Evolutionary conservation across 2,888 invertebrate genomes (phyloP).

Genomic region (Mythimna vitellina): DNA sequence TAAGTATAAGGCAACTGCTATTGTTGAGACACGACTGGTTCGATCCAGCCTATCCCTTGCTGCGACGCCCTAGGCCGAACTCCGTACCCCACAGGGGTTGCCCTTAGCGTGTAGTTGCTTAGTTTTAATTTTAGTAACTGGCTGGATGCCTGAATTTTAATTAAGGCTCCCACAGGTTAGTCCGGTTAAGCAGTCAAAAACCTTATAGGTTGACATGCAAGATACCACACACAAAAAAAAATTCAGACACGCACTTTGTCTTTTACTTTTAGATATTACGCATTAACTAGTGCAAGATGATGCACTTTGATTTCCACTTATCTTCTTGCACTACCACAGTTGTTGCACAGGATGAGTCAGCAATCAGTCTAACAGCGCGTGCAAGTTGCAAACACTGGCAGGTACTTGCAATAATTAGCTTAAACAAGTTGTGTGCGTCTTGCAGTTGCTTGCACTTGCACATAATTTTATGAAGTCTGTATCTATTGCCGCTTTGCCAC

Average conservation of each 20-base stretch:
- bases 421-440: slow-evolving; percentile 46
- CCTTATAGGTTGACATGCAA: too few species aligned
- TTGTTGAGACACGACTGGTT: background rate
- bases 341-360: slow-evolving; percentile 20
- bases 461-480: slow-evolving; percentile 34
- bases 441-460: slow-evolving; percentile 41
- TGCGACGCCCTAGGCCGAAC: too few species aligned
- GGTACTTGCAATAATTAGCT: slow-evolving; percentile 41
- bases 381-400: slow-evolving; percentile 34
- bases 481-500: slow-evolving; percentile 42
- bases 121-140: too few species aligned
- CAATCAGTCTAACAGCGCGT: slow-evolving; percentile 19
- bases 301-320: slow-evolving; percentile 4
- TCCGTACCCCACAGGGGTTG: too few species aligned
- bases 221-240: too few species aligned
- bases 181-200: too few species aligned
- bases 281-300: background rate
- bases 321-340: slow-evolving; percentile 1
- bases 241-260: background rate
- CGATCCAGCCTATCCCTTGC: too few species aligned
- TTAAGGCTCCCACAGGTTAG: too few species aligned
- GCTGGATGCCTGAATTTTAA: too few species aligned
- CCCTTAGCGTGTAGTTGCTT: too few species aligned
- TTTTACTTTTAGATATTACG: background rate
- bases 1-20: background rate